Conservation (phyloP, 2,113 vertebrate genomes). For the Pogonocichla stellata region DNA sequence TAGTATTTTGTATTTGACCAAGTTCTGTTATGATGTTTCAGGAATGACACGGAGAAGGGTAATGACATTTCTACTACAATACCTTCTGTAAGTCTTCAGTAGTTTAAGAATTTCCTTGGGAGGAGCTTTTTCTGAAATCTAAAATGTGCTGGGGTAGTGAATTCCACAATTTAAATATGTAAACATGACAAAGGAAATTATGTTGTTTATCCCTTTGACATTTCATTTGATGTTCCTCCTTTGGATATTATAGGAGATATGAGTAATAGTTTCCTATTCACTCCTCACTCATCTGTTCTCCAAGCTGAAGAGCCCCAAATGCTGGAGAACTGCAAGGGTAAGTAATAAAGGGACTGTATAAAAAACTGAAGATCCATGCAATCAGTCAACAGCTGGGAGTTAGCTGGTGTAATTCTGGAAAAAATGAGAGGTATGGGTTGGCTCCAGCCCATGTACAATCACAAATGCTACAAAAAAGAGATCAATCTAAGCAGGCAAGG, state of each 20-base stretch:
- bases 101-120: not conserved
- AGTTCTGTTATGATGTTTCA: not conserved
- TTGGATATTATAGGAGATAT: not conserved
- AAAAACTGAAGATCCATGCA: not conserved
- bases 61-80: not conserved
- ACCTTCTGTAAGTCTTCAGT: not conserved
- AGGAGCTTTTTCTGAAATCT: not conserved
- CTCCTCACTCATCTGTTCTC: not conserved
- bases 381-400: not conserved
- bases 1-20: not conserved
- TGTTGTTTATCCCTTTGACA: not conserved
- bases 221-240: not conserved
- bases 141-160: not conserved
- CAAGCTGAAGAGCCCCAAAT: not conserved
- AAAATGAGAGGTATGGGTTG: not conserved
- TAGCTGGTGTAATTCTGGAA: not conserved
- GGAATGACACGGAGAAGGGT: not conserved
- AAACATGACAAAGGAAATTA: not conserved
- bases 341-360: not conserved
- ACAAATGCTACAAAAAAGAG: not conserved
- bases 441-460: not conserved
- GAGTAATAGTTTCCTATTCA: not conserved
- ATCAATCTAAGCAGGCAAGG: not conserved
- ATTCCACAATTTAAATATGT: not conserved
- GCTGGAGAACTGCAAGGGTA: not conserved